Conservation (phyloP, 2,888 invertebrate genomes). For the Drosophila suboccidentalis region DNA sequence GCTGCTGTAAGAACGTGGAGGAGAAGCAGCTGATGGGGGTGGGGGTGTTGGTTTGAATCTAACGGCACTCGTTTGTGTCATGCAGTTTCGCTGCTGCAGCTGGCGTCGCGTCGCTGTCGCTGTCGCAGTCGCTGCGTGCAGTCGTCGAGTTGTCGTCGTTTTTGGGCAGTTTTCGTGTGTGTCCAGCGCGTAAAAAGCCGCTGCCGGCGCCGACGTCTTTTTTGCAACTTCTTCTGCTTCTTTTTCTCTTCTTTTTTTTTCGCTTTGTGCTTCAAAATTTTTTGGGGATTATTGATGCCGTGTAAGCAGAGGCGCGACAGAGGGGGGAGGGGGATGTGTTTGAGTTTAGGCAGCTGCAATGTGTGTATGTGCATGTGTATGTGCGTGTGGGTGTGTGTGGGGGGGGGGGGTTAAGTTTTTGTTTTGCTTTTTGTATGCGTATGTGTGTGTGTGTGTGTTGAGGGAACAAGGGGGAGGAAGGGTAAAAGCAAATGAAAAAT, state of each 20-base stretch:
- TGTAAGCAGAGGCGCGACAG: conserved; percentile 4
- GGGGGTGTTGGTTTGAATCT: not conserved
- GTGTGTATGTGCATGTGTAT: not conserved
- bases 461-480: conserved; percentile 37
- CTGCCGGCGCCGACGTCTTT: conserved; percentile 58
- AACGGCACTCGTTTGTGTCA: conserved; percentile 38
- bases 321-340: not conserved
- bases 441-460: conserved; percentile 40
- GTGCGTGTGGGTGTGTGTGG: not conserved
- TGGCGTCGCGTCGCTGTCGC: conserved; percentile 12
- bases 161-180: conserved; percentile 66
- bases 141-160: conserved; percentile 4
- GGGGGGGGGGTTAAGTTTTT: conserved; percentile 32
- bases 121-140: conserved; percentile 21
- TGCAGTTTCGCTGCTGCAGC: conserved; percentile 50
- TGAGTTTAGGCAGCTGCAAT: conserved; percentile 13
- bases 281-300: conserved; percentile 84
- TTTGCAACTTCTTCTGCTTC: conserved; percentile 58
- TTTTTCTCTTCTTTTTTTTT: conserved; percentile 45
- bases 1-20: conserved; percentile 1
- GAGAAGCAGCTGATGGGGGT: not conserved
- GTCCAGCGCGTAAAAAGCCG: conserved; percentile 78
- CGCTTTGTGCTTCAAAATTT: conserved; percentile 40
- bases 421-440: conserved; percentile 49
- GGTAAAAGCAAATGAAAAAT: conserved; percentile 60